Percentiles rank a stretch among this genome's conserved stretches.
Conservation (phyloP, 2,113 vertebrate genomes). For the Sceloporus undulatus region DNA sequence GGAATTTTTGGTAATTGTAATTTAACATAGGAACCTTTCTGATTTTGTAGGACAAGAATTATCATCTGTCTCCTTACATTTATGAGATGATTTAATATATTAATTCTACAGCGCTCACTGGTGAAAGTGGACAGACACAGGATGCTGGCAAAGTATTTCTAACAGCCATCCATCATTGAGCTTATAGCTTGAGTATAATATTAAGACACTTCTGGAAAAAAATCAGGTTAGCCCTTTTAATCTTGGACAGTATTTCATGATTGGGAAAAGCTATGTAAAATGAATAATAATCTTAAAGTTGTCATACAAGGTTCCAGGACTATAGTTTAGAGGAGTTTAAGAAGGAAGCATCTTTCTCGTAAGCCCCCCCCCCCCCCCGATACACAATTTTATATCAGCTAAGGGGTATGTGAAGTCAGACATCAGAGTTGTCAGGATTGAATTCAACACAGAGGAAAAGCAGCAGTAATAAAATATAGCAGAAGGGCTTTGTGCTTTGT, state of each 20-base stretch:
- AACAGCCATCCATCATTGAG: neutral
- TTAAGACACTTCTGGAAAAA: neutral
- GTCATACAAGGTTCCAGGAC: neutral
- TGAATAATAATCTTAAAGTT: conserved; percentile 7
- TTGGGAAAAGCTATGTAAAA: conserved; percentile 7
- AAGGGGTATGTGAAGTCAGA: conserved; percentile 3
- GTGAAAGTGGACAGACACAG: neutral
- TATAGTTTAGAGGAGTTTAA: neutral
- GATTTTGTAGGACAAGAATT: neutral
- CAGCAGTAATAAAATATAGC: neutral
- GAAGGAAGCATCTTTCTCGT: neutral
- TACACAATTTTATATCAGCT: conserved; percentile 1
- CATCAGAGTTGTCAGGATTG: neutral
- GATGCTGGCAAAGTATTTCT: neutral
- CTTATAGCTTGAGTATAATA: neutral
- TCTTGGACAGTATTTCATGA: neutral
- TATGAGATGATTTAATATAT: neutral
- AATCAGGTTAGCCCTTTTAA: neutral
- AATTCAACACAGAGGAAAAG: conserved; percentile 15
- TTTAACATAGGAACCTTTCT: too few species aligned
- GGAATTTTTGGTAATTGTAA: too few species aligned
- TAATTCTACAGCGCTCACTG: neutral
- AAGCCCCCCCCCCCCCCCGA: neutral
- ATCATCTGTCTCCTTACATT: neutral
- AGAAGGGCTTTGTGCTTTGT: conserved; percentile 1